Evolutionary conservation across 2,113 vertebrate genomes (phyloP).

Genomic region (Ochotona curzoniae): DNA sequence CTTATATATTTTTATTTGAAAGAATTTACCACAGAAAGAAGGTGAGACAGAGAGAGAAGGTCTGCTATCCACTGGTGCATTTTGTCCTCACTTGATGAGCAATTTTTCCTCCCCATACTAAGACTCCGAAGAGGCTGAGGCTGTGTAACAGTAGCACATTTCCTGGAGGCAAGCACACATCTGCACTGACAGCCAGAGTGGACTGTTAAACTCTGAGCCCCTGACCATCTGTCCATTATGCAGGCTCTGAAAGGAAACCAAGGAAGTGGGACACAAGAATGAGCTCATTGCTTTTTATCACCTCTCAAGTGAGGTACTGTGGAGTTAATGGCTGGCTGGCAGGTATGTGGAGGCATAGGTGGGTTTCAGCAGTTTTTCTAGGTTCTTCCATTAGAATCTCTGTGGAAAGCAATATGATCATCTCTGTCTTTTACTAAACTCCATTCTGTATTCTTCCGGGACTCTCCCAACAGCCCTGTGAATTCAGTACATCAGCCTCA

Average conservation of each 20-base stretch:
- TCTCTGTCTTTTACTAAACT: background rate
- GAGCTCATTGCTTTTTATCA: slow-evolving; percentile 19
- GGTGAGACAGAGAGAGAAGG: no score
- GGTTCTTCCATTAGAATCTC: background rate
- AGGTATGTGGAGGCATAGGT: background rate
- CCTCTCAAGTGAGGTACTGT: background rate
- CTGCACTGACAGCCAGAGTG: background rate
- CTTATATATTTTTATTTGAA: no score
- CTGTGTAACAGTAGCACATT: slow-evolving; percentile 9
- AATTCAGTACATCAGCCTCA: background rate
- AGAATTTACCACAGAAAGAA: no score
- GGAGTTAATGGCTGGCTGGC: background rate
- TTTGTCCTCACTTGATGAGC: slow-evolving; percentile 53
- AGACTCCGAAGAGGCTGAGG: background rate
- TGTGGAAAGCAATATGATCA: background rate
- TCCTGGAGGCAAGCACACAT: background rate
- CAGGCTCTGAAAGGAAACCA: background rate
- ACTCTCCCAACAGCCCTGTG: background rate
- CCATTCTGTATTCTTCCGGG: background rate
- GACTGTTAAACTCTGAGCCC: slow-evolving; percentile 12
- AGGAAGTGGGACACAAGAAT: slow-evolving; percentile 37
- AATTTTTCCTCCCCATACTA: background rate
- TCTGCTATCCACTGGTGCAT: background rate
- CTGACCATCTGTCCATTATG: background rate
- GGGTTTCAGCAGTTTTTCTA: slow-evolving; percentile 14